Base-by-base conservation (phyloP, 1,140 invertebrate genomes). In the Drosophila ohnishii region DNA sequence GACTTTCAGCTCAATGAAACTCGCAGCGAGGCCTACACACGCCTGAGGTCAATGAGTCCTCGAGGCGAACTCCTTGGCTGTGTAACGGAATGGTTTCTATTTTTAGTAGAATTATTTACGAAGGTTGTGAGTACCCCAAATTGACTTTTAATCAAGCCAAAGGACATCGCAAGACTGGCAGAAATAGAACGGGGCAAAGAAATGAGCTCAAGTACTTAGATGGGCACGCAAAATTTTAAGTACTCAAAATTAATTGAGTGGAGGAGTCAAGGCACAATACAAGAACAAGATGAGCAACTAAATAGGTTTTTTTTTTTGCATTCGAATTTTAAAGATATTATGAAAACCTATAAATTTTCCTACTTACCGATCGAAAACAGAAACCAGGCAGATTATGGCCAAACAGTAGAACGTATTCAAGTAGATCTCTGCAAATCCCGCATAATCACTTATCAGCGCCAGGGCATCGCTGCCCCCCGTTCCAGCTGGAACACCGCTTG, bases 291-390 rank as follows among this genome's bases (percentile, higher is more conserved):
- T 32, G 30, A 32, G 30, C 9, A 32, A 28, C 25, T 28, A 22
- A 22, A 22, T 22, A 22, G 22, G 22, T 22, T 22, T 22, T 22
- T 22, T 22, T 22, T 22, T 22, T 22, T 22, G 22, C 22, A 22
- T 22, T 22, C 22, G 22, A 22, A 22, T 22, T 2, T 22, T 1
- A 5, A n/a, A 8, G 0, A n/a, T 28, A n/a, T 28, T 4, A 9
- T 9, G 2, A 5, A 5, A 44, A 44, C 5, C 10, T 37, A 22
- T n/a, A 37, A 28, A 30, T 34, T 1, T 25, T 16, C 2, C 39
- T 48, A 88, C 91, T 91, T 62, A 92, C 91, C 91, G 86, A 91
- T 92, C 91, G 37, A 92, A 90, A 14, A 92, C 85, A 3, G 91
- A 92, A 57, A 92, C 90, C 55, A 92, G 72, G 57, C 91, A 92